Evolutionary conservation across 2,113 vertebrate genomes (phyloP), one percentile per base, ranked within the genome.

Genomic region (Mola mola): DNA sequence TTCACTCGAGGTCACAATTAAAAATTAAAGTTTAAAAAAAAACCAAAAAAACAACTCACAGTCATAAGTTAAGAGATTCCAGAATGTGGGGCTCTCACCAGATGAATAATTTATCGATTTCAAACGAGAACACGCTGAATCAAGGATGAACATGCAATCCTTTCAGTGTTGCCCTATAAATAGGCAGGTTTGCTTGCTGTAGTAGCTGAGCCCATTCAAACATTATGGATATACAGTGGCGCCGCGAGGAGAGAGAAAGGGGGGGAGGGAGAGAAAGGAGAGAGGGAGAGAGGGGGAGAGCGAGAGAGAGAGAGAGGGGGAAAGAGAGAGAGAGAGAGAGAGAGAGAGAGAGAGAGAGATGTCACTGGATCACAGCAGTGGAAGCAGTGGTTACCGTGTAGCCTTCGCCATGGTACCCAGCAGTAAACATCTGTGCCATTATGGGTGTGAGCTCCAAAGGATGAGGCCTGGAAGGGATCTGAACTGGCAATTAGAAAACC

Each of bases 401-500:
- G 78, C 65, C 21, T 63, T 66, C 3, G 15, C 43, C 6, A n/a
- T 19, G n/a, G 44, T 75, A 61, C 71, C 75, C 79, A 79, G 75
- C 67, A 56, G 85, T 85, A 85, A 89, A 91, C 83, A 88, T 87
- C 70, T 84, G 87, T 68, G 83, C 70, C 84, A 79, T 83, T 83
- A 81, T 36, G 56, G 72, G 70, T 59, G 53, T 41, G 75, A 81
- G 81, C 79, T 79, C 78, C 76, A 70, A 73, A 79, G 81, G 76
- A 88, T 40, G 76, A 72, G 66, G 75, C 68, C 73, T 88, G 81
- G 84, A 84, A 86, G 83, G 61, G 59, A 75, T 87, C 79, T 69
- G 52, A 88, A 58, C 78, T 85, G 79, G 86, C 84, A 91, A 90
- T 91, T 91, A 91, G 78, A 83, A 72, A 79, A 85, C 76, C 76